Conservation (phyloP, 2,888 invertebrate genomes). For the Tetramorium bicarinatum region DNA sequence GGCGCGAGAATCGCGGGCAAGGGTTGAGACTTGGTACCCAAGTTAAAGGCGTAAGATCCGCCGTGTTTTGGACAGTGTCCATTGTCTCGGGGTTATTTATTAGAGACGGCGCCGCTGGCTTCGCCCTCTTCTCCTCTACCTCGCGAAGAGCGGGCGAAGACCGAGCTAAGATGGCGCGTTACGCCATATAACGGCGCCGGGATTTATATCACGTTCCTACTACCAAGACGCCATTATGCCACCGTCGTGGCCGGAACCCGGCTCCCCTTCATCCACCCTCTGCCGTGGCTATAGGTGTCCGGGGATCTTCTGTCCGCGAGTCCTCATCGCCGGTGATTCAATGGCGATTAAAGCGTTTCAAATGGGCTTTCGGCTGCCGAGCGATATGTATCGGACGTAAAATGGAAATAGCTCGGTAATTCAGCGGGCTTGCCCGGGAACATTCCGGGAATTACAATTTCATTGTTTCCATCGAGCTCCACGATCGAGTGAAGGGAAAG, state of each 20-base stretch:
- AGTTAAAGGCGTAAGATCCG: conserved; percentile 85
- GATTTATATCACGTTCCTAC: conserved; percentile 76
- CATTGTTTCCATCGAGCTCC: conserved; percentile 45
- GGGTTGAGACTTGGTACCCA: conserved; percentile 82
- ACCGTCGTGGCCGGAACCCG: conserved; percentile 67
- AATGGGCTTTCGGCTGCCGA: conserved; percentile 55
- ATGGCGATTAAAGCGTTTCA: conserved; percentile 67
- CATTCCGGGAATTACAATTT: conserved; percentile 32
- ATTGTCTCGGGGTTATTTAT: conserved; percentile 86
- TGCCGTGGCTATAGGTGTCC: conserved; percentile 58
- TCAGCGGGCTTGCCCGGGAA: conserved; percentile 12
- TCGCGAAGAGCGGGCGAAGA: conserved; percentile 73
- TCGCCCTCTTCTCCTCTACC: conserved; percentile 40
- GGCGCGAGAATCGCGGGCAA: conserved; percentile 67
- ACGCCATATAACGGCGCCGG: conserved; percentile 72
- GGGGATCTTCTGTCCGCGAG: conserved; percentile 57
- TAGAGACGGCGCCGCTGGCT: conserved; percentile 78
- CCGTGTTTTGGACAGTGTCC: conserved; percentile 86
- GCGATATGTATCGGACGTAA: conserved; percentile 56
- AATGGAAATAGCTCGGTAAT: conserved; percentile 55
- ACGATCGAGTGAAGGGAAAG: conserved; percentile 23
- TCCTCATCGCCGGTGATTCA: conserved; percentile 65
- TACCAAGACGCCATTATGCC: conserved; percentile 76
- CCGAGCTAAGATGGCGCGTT: conserved; percentile 82
- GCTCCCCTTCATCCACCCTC: conserved; percentile 40